Conservation (phyloP, 2,797 vertebrate species). For the Tympanoctomys barrerae region DNA sequence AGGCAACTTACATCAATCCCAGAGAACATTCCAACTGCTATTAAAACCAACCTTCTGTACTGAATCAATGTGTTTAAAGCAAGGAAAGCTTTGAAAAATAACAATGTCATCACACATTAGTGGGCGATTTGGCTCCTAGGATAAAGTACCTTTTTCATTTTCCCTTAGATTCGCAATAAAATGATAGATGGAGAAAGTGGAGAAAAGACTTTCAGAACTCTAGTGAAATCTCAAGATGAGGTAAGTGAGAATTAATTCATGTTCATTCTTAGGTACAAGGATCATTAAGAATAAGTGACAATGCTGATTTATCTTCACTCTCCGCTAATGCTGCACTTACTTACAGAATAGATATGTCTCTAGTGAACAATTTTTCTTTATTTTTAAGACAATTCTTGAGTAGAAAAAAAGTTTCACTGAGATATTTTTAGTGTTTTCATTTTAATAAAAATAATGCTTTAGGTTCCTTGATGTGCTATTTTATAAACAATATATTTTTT, state of each 20-base stretch:
- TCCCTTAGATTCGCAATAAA: slow-evolving; percentile 94
- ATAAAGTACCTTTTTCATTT: slow-evolving; percentile 51
- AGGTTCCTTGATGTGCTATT: background rate
- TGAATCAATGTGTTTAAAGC: background rate
- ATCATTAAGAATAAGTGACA: background rate
- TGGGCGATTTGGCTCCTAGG: background rate
- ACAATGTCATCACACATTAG: background rate
- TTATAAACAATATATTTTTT: background rate
- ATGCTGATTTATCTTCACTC: background rate
- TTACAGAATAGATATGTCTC: background rate
- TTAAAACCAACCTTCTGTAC: background rate
- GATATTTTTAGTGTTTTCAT: background rate
- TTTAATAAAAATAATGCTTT: slow-evolving; percentile 24
- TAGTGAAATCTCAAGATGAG: slow-evolving; percentile 99
- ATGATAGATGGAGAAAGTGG: slow-evolving; percentile 98
- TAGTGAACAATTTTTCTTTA: background rate
- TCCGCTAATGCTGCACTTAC: background rate
- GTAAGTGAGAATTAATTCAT: slow-evolving; percentile 90
- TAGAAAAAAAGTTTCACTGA: background rate
- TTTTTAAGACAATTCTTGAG: background rate
- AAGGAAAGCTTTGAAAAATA: background rate
- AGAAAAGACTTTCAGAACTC: slow-evolving; percentile 94
- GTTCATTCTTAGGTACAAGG: background rate
- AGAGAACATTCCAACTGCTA: background rate
- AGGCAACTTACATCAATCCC: background rate